phyloP scores from a whole-genome alignment of 1,140 invertebrate species.

The Drosophila nasuta region DNA sequence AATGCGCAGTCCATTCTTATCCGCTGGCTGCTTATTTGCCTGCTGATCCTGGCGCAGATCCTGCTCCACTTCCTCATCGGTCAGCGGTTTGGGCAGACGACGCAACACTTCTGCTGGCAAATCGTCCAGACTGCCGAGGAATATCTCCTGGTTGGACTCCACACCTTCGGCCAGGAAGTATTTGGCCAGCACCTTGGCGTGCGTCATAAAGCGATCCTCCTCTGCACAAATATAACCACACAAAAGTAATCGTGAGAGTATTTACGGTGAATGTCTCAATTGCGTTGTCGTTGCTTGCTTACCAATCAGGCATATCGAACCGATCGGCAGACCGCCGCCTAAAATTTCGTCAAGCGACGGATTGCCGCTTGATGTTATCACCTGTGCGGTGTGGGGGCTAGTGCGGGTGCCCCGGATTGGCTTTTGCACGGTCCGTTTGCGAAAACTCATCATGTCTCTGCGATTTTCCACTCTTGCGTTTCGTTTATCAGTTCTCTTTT shows the following conservation, averaged over 20 bases:
- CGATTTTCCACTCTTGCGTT: constrained; percentile 51
- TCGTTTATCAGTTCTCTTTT: constrained; percentile 54
- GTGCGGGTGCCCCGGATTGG: constrained; percentile 88
- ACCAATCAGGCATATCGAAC: constrained; percentile 87
- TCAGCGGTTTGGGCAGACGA: constrained; percentile 85
- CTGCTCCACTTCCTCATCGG: constrained; percentile 60
- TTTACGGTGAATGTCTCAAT: no score
- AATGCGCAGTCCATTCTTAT: constrained; percentile 90
- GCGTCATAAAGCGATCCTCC: constrained; percentile 91
- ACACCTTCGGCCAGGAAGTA: constrained; percentile 94
- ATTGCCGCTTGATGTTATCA: constrained; percentile 89
- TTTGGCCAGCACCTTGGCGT: constrained; percentile 91
- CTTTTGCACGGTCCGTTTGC: constrained; percentile 76
- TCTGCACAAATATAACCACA: constrained; percentile 85
- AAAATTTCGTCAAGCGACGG: constrained; percentile 89
- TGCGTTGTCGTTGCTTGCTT: constrained; percentile 48
- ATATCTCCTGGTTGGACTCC: constrained; percentile 89
- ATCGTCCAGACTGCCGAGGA: constrained; percentile 90
- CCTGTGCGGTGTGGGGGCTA: constrained; percentile 89
- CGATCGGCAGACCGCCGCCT: constrained; percentile 88
- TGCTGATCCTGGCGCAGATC: constrained; percentile 49
- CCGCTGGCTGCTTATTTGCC: constrained; percentile 52
- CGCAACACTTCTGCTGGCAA: constrained; percentile 87
- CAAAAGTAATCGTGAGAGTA: background rate
- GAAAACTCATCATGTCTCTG: constrained; percentile 81